phyloP scores from a whole-genome alignment of 2,888 invertebrate species.

The Phragmatobia fuliginosa region DNA sequence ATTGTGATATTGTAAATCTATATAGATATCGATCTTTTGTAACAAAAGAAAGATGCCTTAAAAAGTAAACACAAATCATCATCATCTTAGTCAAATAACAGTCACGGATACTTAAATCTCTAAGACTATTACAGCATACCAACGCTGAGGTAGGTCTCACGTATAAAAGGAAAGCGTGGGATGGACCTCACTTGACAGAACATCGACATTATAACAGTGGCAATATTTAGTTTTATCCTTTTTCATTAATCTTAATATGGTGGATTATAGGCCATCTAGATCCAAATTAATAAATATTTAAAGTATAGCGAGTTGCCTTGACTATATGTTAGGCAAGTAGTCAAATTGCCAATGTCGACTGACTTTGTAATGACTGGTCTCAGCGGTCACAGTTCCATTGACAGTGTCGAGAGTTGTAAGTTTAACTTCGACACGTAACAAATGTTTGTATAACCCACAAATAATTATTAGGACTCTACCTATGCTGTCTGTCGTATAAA shows the following conservation, averaged over 20 bases:
- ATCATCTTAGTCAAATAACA: not conserved
- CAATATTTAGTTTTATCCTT: not conserved
- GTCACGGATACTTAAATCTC: not conserved
- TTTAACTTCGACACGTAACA: not conserved
- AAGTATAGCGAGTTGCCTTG: not conserved
- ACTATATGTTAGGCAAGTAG: not conserved
- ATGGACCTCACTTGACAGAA: not conserved
- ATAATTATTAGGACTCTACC: not conserved
- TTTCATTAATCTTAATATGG: too few species aligned
- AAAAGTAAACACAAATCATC: too few species aligned
- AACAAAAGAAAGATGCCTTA: too few species aligned
- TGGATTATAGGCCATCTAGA: too few species aligned
- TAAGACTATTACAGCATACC: not conserved
- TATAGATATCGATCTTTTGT: not conserved
- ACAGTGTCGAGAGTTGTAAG: not conserved
- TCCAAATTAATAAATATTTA: too few species aligned
- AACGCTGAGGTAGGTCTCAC: not conserved
- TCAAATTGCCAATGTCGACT: not conserved
- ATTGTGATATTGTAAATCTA: not conserved
- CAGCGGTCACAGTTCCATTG: not conserved
- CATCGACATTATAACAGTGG: not conserved
- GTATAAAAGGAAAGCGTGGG: not conserved
- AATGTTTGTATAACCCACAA: constrained; percentile 18
- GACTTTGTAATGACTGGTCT: constrained; percentile 1
- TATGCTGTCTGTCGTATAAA: not conserved